Percentiles rank a stretch among this genome's conserved stretches.
phyloP scores from a whole-genome alignment of 2,113 vertebrate species.

The Arenaria interpres region DNA sequence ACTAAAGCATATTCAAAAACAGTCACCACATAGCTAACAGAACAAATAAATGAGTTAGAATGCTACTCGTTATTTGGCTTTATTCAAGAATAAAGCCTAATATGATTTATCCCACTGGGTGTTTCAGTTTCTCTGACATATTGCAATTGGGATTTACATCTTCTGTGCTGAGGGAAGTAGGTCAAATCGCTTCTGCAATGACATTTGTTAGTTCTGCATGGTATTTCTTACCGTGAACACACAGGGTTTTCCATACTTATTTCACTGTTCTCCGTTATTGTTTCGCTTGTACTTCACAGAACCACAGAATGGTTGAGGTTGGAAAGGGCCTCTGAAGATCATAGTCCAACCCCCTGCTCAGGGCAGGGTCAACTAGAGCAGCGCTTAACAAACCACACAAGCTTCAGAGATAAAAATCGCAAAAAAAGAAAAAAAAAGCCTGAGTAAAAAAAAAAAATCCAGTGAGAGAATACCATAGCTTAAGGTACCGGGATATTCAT shows the following conservation, averaged over 20 bases:
- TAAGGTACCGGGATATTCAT: background rate
- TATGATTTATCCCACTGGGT: background rate
- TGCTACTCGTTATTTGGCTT: background rate
- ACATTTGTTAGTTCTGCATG: background rate
- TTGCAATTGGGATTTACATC: background rate
- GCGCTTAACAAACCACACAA: background rate
- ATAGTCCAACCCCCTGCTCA: background rate
- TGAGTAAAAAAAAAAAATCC: background rate
- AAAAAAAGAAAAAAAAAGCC: background rate
- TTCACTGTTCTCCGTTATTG: background rate
- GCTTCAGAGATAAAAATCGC: background rate
- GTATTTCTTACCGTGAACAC: background rate
- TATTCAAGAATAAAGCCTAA: background rate
- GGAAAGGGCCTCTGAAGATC: background rate
- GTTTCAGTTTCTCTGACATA: background rate
- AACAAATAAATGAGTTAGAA: background rate
- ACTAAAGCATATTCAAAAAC: background rate
- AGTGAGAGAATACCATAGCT: background rate
- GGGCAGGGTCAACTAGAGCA: background rate
- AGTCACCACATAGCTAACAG: background rate
- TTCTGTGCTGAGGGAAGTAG: background rate
- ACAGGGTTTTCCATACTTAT: rapidly evolving
- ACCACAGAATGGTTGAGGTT: background rate
- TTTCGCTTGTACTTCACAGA: background rate
- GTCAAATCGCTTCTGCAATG: background rate